Evolutionary conservation across 53 echinoderm and acorn worm genomes (phyloP).

Genomic region (Mesocentrotus franciscanus): DNA sequence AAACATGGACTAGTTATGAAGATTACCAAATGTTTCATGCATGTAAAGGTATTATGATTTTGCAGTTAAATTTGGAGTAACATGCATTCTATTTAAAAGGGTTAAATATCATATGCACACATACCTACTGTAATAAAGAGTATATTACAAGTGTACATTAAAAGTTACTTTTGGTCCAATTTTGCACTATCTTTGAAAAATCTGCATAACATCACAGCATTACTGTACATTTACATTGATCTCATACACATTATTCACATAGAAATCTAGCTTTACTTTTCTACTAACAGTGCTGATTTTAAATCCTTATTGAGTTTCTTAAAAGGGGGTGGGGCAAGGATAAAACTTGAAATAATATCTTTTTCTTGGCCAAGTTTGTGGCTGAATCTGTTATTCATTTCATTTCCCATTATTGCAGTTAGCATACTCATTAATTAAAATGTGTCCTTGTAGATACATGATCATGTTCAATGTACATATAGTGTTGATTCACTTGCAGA

Average conservation of each 20-base stretch:
- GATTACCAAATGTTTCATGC: neutral
- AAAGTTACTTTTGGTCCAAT: neutral
- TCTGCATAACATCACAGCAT: neutral
- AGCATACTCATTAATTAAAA: neutral
- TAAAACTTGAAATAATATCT: neutral
- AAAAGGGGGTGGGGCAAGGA: neutral
- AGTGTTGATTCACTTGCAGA: neutral
- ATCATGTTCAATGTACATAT: no score
- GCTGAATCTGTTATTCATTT: neutral
- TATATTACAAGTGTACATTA: no score
- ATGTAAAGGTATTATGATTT: neutral
- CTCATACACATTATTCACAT: neutral
- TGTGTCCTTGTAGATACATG: no score
- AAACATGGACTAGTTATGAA: neutral
- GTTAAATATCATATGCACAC: no score
- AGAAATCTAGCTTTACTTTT: no score
- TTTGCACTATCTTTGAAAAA: neutral
- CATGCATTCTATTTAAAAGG: no score
- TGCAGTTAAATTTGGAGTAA: no score
- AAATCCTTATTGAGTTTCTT: neutral
- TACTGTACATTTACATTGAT: neutral
- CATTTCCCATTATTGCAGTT: neutral
- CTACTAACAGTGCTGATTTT: neutral
- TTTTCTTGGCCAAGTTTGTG: neutral
- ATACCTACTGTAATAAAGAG: no score